A percentile compares a stretch with the other conserved stretches of the same genome.
Conservation (phyloP, 2,888 invertebrate species). For the Limenitis camilla region DNA sequence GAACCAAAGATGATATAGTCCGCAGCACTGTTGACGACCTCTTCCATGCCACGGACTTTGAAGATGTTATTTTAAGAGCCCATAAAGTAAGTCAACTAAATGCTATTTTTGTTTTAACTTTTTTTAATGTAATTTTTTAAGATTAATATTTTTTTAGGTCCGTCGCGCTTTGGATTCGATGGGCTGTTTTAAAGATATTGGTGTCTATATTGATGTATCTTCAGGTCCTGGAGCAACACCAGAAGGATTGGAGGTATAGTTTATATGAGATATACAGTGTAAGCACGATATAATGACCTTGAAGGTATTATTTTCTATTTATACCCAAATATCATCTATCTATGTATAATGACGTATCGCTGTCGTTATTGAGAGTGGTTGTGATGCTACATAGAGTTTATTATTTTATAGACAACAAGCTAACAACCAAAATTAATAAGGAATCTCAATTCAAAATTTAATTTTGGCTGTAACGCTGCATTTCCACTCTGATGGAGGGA, state of each 20-base stretch:
- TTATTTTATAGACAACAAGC: too few species aligned
- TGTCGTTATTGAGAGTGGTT: too few species aligned
- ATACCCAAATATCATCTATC: too few species aligned
- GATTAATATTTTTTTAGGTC: slow-evolving; percentile 66
- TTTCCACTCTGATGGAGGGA: too few species aligned
- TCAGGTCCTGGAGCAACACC: slow-evolving; percentile 83
- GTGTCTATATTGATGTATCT: slow-evolving; percentile 90
- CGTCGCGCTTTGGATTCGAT: slow-evolving; percentile 84
- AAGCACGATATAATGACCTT: not conserved
- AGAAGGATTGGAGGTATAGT: slow-evolving; percentile 84
- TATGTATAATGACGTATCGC: too few species aligned
- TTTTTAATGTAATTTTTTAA: not conserved
- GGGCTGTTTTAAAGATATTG: slow-evolving; percentile 92
- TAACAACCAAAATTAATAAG: too few species aligned
- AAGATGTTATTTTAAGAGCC: slow-evolving; percentile 83
- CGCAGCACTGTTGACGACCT: slow-evolving; percentile 85
- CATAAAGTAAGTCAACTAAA: slow-evolving; percentile 66
- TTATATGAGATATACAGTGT: not conserved
- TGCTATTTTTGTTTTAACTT: not conserved
- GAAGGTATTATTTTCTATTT: too few species aligned
- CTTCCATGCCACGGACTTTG: slow-evolving; percentile 89
- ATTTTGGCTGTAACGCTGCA: too few species aligned
- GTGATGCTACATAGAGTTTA: too few species aligned
- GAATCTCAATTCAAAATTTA: too few species aligned
- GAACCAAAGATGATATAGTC: slow-evolving; percentile 93